Evolutionary conservation across 2,797 vertebrate genomes (phyloP).

Genomic region (Taeniopygia guttata): DNA sequence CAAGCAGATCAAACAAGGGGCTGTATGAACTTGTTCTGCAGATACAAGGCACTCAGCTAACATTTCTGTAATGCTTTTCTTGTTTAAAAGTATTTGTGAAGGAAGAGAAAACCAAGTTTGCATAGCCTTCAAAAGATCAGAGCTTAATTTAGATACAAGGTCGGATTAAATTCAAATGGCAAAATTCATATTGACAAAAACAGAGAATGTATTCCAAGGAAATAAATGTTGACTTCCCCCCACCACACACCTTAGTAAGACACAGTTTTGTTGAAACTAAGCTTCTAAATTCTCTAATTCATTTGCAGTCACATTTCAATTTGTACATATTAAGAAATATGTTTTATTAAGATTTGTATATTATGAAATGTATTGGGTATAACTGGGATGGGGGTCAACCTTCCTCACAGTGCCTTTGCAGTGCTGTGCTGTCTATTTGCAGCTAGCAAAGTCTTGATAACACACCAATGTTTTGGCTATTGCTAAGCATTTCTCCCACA

Average conservation of each 20-base stretch:
- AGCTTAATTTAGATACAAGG: neutral
- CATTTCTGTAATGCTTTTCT: neutral
- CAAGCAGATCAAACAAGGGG: neutral
- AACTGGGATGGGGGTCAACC: neutral
- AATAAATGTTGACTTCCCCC: neutral
- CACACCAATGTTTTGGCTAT: neutral
- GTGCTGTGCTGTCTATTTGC: neutral
- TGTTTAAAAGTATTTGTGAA: neutral
- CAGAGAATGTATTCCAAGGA: neutral
- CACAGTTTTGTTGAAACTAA: neutral
- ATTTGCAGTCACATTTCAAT: neutral
- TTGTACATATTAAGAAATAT: neutral
- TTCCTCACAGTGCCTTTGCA: neutral
- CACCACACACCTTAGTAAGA: neutral
- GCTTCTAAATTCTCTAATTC: neutral
- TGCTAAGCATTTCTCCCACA: neutral
- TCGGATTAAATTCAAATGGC: neutral
- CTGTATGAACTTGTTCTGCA: neutral
- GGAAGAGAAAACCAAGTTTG: neutral
- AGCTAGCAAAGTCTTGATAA: neutral
- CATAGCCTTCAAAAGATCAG: neutral
- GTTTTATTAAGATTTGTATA: neutral
- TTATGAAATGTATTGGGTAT: neutral
- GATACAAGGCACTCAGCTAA: neutral
- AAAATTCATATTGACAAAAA: neutral